phyloP scores from a whole-genome alignment of 1,140 invertebrate genomes.

The Oryctes rhinoceros region DNA sequence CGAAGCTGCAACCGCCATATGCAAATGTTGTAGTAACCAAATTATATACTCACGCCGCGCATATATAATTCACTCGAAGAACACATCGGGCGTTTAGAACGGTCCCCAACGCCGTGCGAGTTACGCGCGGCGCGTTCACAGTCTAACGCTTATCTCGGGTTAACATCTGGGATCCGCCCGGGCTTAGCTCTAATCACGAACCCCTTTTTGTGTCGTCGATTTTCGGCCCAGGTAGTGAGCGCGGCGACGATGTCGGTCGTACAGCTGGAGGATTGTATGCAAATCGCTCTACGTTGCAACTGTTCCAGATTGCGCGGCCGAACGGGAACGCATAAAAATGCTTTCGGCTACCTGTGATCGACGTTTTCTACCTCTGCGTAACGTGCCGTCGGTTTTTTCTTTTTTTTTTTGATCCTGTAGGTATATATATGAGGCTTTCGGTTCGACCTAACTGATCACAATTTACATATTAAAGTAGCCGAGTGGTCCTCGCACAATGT shows the following conservation, averaged over 20 bases:
- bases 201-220: slow-evolving; percentile 47
- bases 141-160: slow-evolving; percentile 41
- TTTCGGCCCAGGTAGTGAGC: slow-evolving; percentile 48
- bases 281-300: slow-evolving; percentile 49
- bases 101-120: not conserved
- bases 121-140: not conserved
- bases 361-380: slow-evolving; percentile 12
- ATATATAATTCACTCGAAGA: slow-evolving; percentile 54
- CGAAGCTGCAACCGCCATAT: slow-evolving; percentile 42
- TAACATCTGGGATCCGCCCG: slow-evolving; percentile 44
- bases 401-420: not conserved
- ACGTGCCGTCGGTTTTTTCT: not conserved
- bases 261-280: slow-evolving; percentile 54
- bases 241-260: not conserved
- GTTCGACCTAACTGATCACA: slow-evolving; percentile 13
- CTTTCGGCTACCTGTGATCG: slow-evolving; percentile 38
- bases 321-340: slow-evolving; percentile 43
- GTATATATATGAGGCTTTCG: not conserved
- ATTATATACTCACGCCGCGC: slow-evolving; percentile 58
- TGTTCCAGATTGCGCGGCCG: slow-evolving; percentile 50
- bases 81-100: slow-evolving; percentile 43
- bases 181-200: slow-evolving; percentile 48
- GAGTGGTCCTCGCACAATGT: not conserved
- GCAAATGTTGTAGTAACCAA: slow-evolving; percentile 53
- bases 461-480: slow-evolving; percentile 22